Evolutionary conservation across 2,113 vertebrate genomes (phyloP), one percentile per base, ranked within the genome.

Genomic region (Paracanthobrama guichenoti): DNA sequence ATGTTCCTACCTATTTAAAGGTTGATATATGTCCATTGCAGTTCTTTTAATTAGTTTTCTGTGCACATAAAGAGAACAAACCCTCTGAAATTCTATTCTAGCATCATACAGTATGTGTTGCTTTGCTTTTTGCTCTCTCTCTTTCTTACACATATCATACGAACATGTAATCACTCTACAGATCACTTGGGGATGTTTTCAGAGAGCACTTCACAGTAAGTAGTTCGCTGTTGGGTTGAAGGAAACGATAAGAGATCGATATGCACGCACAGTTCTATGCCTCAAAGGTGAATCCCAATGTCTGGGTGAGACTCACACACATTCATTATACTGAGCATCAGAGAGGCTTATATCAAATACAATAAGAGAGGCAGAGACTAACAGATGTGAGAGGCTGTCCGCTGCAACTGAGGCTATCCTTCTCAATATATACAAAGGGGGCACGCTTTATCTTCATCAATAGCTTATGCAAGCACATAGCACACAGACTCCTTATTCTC

Each of bases 221-320:
- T 35, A 14, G 48, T 91, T 39, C 85, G 89, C 91, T 72, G 88
- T 50, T 31, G 78, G 86, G 88, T 89, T 92, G 87, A 93, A 90
- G 89, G 84, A 89, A 92, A 91, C 89, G 88, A 90, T 91, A 89
- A 82, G 8, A 89, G 92, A 93, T 91, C 88, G 87, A 93, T 92
- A 92, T 82, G 90, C 86, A 89, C 48, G 86, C 88, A 80, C 86
- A 88, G 79, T 73, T 88, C 82, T 87, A 79, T 88, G 78, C 88
- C 89, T 92, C 88, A 48, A 85, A 92, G 91, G 89, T 89, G 89
- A 82, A 71, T 77, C 79, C 44, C 55, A 60, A 59, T 44, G 46
- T 42, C 53, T 69, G 44, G 24, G n/a, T 71, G 79, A 53, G 42
- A 69, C 57, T 79, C 76, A 44, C 35, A 50, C 42, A 73, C 66